phyloP scores from a whole-genome alignment of 2,113 vertebrate genomes.

The Plectropomus leopardus region DNA sequence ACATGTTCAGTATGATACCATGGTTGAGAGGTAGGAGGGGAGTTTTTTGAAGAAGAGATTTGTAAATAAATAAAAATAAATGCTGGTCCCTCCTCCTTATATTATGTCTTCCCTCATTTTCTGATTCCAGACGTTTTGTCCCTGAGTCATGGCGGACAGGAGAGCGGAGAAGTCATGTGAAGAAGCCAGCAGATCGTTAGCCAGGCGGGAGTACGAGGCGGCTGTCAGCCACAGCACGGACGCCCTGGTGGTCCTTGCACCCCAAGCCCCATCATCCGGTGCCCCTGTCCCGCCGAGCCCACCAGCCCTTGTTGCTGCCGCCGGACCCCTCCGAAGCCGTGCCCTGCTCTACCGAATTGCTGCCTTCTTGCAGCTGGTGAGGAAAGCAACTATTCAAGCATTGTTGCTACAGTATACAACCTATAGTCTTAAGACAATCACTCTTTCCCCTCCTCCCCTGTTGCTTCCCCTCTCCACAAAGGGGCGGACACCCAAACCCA shows the following conservation, averaged over 20 bases:
- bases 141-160: constrained; percentile 99
- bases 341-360: constrained; percentile 96
- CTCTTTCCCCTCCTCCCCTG: background rate
- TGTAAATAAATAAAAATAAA: too few species aligned
- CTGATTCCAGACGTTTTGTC: constrained; percentile 91
- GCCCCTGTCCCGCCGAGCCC: constrained; percentile 84
- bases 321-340: constrained; percentile 89
- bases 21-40: too few species aligned
- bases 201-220: constrained; percentile 95
- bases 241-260: constrained; percentile 92
- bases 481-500: background rate
- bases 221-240: constrained; percentile 95
- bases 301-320: constrained; percentile 53
- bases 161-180: constrained; percentile 99
- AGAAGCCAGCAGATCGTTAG: constrained; percentile 97
- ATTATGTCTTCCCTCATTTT: constrained; percentile 10
- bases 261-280: constrained; percentile 87
- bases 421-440: background rate
- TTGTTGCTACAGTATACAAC: background rate
- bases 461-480: background rate
- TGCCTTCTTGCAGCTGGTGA: constrained; percentile 96
- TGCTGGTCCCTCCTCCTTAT: too few species aligned
- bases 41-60: too few species aligned
- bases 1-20: too few species aligned
- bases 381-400: constrained; percentile 40